Evolutionary conservation across 1,140 invertebrate genomes (phyloP), one percentile per base, ranked within the genome.

Genomic region (Hycleus cichorii): DNA sequence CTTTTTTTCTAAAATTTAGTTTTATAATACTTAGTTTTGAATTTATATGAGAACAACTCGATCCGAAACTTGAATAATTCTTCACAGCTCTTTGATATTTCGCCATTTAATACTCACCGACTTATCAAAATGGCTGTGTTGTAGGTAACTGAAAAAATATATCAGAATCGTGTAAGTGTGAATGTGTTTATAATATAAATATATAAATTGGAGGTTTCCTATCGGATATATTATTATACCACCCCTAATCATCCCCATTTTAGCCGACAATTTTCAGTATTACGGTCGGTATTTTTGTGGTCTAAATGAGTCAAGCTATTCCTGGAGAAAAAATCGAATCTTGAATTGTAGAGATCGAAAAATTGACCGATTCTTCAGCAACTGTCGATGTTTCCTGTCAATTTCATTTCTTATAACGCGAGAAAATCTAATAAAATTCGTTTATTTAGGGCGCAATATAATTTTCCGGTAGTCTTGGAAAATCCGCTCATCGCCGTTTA

Each of bases 161-260:
- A 42, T 42, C 9, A 42, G 63, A 68, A 59, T 62, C 63, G 60
- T 70, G 64, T 71, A 71, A 47, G 68, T 71, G 69, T 71, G 69
- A 70, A 71, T 71, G 69, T 71, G 68, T 71, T 68, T 71, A 68
- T 66, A 69, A 69, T 66, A 68, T 62, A 70, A 69, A 69, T 69
- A 70, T 68, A 69, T 64, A 69, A 60, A 61, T 67, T 63, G 64
- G 64, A 54, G 64, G 61, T 69, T 66, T 67, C 59, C 59, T 63
- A 66, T 38, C 53, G 52, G 18, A 47, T 48, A 60, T 49, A 58
- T 50, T 57, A 53, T 12, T 52, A 27, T 10, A 52, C 57, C 12
- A 18, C 0, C 9, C 53, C 43, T 18, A 18, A 18, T 18, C 18
- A 18, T 18, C 18, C 18, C 18, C 18, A 1, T 18, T 18, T 18